Conservation (phyloP, 2,888 invertebrate species). For the Tethea ocularis region DNA sequence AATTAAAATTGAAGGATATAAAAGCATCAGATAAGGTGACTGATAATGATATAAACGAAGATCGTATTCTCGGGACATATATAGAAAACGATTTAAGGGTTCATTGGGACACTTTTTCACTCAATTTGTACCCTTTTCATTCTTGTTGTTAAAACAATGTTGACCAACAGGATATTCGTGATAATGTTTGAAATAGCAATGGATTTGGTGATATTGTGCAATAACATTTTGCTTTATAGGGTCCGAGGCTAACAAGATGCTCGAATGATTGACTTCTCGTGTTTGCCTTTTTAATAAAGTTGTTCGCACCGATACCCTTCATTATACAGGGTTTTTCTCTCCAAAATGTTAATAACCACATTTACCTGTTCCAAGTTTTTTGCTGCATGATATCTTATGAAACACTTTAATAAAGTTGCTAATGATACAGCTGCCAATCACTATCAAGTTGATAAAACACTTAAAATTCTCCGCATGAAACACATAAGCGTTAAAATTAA, state of each 20-base stretch:
- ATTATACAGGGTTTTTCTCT: slow-evolving; percentile 65
- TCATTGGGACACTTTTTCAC: slow-evolving; percentile 66
- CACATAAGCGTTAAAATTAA: slow-evolving; percentile 34
- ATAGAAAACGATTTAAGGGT: slow-evolving; percentile 64
- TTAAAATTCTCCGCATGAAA: slow-evolving; percentile 38
- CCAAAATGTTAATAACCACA: slow-evolving; percentile 70
- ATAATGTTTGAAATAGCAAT: slow-evolving; percentile 44
- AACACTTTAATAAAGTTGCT: slow-evolving; percentile 67
- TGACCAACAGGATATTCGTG: slow-evolving; percentile 35
- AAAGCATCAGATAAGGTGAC: slow-evolving; percentile 51
- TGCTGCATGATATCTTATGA: slow-evolving; percentile 54
- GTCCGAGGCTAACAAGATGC: slow-evolving; percentile 58
- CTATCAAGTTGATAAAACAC: slow-evolving; percentile 47
- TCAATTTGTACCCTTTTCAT: slow-evolving; percentile 63
- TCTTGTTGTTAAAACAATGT: slow-evolving; percentile 43
- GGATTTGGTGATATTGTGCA: slow-evolving; percentile 48
- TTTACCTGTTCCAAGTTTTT: slow-evolving; percentile 58
- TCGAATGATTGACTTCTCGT: slow-evolving; percentile 56
- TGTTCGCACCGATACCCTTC: slow-evolving; percentile 68
- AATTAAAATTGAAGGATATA: slow-evolving; percentile 49
- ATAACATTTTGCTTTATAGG: slow-evolving; percentile 52
- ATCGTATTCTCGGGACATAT: slow-evolving; percentile 58
- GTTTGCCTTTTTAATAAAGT: slow-evolving; percentile 72
- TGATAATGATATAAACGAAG: slow-evolving; percentile 54
- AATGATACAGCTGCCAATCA: slow-evolving; percentile 62